Evolutionary conservation across 2,113 vertebrate genomes (phyloP), one percentile per base, ranked within the genome.

Genomic region (Eclectus roratus): DNA sequence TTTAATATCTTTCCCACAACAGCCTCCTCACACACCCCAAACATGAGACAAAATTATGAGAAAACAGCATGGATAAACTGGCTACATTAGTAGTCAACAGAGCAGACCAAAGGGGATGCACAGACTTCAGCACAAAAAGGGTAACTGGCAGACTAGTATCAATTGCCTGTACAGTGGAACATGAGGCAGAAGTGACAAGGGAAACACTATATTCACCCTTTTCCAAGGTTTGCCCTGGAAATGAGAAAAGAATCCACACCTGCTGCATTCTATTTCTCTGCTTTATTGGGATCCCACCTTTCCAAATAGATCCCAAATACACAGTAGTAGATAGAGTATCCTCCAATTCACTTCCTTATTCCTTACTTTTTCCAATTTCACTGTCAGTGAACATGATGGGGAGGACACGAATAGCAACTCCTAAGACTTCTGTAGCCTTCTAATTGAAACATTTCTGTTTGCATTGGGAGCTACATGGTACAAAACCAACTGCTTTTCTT

Each of bases 81-180:
- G n/a, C n/a, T 66, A 24, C n/a, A 18, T 47, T 15, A 58, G 28
- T 8, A 77, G 23, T 33, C 41, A 81, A 37, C 13, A 69, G 31
- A 83, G 21, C 60, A 81, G 69, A 80, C 27, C n/a, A 58, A 79
- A 70, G 55, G 17, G 20, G 50, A 56, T 19, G 18, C 27, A 66
- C 1, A 43, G 53, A 52, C 39, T 65, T 56, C 33, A 19, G 37
- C 16, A 23, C 2, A 31, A 39, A 84, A 91, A 83, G 17, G 15
- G 37, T 29, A 80, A 72, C 25, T 61, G 24, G 13, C 35, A 25
- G 61, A 50, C 24, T n/a, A 64, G 55, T 10, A 28, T 33, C 11
- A 46, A 44, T n/a, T 35, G 55, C 29, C 31, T 33, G 13, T 16
- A 27, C 23, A 0, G 0, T 19, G 23, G 13, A 33, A 78, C 3